These are phyloP conservation scores for Neotoxoptera formosana DNA, from an alignment of 1,140 invertebrate genomes.

Conservation along the genomic window DNA sequence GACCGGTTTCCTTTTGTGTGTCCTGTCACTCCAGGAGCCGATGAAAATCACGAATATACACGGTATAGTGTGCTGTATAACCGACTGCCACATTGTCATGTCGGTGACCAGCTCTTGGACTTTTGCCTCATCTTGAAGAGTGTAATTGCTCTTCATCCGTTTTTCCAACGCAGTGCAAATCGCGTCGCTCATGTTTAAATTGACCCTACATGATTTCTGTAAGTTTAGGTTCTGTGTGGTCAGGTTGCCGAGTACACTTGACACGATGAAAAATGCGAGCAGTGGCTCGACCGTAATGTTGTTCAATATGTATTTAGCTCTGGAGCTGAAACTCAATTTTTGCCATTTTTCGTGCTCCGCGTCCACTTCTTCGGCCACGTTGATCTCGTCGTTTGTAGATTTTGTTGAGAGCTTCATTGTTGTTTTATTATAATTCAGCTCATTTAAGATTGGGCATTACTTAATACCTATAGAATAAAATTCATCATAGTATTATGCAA, in stretches of 20 bases:
- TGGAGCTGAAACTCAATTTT: conserved; percentile 54
- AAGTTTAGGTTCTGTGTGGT: conserved; percentile 83
- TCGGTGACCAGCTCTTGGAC: conserved; percentile 79
- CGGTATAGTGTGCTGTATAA: conserved; percentile 77
- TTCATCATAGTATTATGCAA: not conserved
- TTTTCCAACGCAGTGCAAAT: conserved; percentile 76
- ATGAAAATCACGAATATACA: conserved; percentile 79
- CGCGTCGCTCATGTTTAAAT: conserved; percentile 74
- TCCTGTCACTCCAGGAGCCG: conserved; percentile 67
- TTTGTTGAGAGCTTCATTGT: not conserved
- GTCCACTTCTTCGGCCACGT: conserved; percentile 22
- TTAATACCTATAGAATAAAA: not conserved
- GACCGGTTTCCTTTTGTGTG: conserved; percentile 80
- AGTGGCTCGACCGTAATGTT: conserved; percentile 83
- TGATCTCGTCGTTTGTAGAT: not conserved
- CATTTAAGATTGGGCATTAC: not conserved
- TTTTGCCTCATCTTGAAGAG: conserved; percentile 72
- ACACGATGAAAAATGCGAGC: conserved; percentile 81
- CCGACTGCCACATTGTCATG: conserved; percentile 82
- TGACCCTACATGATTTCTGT: conserved; percentile 84
- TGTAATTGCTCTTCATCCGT: conserved; percentile 75
- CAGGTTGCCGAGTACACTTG: conserved; percentile 76
- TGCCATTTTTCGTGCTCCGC: conserved; percentile 45
- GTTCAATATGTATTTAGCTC: conserved; percentile 63
- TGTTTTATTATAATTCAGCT: no score